Percentiles rank a stretch among this genome's conserved stretches.
These are phyloP conservation scores for Nomada ferruginata DNA, from an alignment of 2,888 invertebrate species.

Conservation along the genomic window DNA sequence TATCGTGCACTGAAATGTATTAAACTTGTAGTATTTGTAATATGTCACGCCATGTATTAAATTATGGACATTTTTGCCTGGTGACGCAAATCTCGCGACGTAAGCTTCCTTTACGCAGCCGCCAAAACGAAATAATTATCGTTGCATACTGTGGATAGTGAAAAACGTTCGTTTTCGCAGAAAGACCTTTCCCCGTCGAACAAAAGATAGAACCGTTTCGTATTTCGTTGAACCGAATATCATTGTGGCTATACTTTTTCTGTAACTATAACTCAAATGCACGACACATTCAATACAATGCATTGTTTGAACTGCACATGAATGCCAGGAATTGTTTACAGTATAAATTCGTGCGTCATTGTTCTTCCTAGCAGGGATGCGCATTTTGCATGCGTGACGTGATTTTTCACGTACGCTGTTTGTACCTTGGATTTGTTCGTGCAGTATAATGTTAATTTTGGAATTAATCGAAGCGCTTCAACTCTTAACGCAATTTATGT, in stretches of 20 bases:
- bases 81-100: too few relatives aligned
- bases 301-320: not conserved
- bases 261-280: not conserved
- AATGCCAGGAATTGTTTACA: constrained; percentile 1
- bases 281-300: not conserved
- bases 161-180: not conserved
- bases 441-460: not conserved
- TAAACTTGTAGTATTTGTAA: too few relatives aligned
- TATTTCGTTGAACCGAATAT: not conserved
- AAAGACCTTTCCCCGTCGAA: not conserved
- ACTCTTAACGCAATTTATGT: not conserved
- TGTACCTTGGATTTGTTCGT: not conserved
- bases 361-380: not conserved
- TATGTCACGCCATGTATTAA: too few relatives aligned
- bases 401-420: not conserved
- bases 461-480: not conserved
- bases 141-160: too few relatives aligned
- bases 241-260: not conserved
- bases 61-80: too few relatives aligned
- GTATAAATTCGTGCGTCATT: not conserved
- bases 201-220: not conserved
- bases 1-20: too few relatives aligned
- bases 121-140: too few relatives aligned
- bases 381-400: not conserved
- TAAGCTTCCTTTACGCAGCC: too few relatives aligned